Base-by-base conservation (phyloP, 2,113 vertebrate species). In the Peromyscus polionotus region DNA sequence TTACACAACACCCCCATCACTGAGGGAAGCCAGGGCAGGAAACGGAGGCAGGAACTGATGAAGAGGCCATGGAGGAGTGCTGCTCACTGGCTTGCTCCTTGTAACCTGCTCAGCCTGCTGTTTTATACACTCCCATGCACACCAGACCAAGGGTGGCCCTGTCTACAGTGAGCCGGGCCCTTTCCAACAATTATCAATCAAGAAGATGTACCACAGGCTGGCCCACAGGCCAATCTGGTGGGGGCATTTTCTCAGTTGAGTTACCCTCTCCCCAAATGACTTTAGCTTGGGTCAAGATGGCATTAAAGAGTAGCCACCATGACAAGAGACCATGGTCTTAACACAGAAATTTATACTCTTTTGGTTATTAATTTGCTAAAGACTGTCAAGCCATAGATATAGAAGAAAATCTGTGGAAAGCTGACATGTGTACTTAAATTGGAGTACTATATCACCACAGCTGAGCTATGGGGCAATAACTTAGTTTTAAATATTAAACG, bases 401-500 rank as follows among this genome's bases (percentile, higher is more conserved):
- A 93, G 68, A 93, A 95, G 90, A 79, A 94, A 96, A 92, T 97
- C 83, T 92, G 81, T 95, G 95, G 95, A 97, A 94, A 97, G 48
- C 80, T 92, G 92, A 97, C 68, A 79, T 1, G 10, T 63, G 36
- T 83, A 59, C 65, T 96, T 73, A 93, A 85, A 95, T 63, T 87
- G 20, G 75, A 45, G 79, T 65, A 67, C 65, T 97, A 54, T 28
- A 95, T 97, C 75, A 85, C 51, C n/a, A 73, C 36, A 72, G 59
- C 59, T 54, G 92, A 93, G 90, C 61, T 87, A 93, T 22, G 63
- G 73, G 79, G 7, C 54, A 95, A 80, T 73, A 70, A 65, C 83
- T 84, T 84, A 76, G 28, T 31, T 17, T 96, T 97, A 96, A 97
- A 97, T 98, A 90, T 90, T 95, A 97, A 95, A 94, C 14, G 59